phyloP scores from a whole-genome alignment of 2,113 vertebrate species.

The Phylloscopus whistleri region DNA sequence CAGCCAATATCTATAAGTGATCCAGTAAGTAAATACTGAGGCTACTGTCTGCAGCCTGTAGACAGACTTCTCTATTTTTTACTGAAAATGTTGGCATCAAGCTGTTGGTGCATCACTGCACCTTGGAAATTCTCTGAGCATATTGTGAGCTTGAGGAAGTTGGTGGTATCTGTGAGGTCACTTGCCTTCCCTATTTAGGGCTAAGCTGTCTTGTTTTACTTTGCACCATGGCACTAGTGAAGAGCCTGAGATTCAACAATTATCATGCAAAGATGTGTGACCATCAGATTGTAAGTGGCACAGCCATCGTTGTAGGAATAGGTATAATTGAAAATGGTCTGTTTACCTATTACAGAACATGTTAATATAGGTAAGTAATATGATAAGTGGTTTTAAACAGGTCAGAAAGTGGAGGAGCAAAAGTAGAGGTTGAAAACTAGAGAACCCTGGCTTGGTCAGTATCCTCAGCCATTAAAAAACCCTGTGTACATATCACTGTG shows the following conservation, averaged over 20 bases:
- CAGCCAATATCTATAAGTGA: slow-evolving; percentile 77
- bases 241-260: not conserved
- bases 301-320: not conserved
- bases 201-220: not conserved
- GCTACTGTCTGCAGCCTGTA: not conserved
- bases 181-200: not conserved
- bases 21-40: slow-evolving; percentile 73
- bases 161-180: not conserved
- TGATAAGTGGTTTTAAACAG: not conserved
- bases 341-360: not conserved
- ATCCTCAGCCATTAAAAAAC: not conserved
- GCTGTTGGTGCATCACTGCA: not conserved
- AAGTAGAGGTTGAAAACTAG: not conserved
- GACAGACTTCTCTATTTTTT: not conserved
- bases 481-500: not conserved
- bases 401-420: not conserved
- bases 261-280: not conserved
- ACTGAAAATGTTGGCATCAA: not conserved
- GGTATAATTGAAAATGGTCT: not conserved
- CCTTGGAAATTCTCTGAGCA: not conserved
- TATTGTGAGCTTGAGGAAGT: not conserved
- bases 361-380: not conserved
- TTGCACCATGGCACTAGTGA: not conserved
- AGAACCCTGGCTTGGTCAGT: not conserved
- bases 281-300: not conserved